Conservation (phyloP, 2,888 invertebrate species). For the Chrysolina americana region DNA sequence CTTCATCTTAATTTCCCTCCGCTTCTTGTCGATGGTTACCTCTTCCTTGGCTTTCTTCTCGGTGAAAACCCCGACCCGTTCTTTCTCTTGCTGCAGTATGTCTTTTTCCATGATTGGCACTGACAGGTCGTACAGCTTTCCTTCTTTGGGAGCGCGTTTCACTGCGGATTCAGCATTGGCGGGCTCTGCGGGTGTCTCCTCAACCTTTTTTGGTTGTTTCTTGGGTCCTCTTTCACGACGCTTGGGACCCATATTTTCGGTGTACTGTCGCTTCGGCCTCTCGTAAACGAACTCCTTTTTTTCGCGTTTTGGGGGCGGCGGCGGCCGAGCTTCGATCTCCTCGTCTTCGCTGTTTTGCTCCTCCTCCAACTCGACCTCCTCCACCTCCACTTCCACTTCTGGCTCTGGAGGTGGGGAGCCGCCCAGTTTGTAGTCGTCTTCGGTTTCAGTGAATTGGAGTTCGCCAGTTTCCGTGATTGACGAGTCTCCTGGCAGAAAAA, state of each 20-base stretch:
- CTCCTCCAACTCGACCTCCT: conserved; percentile 60
- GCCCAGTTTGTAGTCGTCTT: conserved; percentile 68
- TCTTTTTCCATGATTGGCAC: conserved; percentile 65
- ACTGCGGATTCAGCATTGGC: conserved; percentile 28
- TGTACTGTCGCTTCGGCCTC: conserved; percentile 63
- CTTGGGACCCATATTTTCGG: conserved; percentile 65
- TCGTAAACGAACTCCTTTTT: conserved; percentile 65
- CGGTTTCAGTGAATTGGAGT: conserved; percentile 66
- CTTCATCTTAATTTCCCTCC: conserved; percentile 62
- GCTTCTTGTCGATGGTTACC: conserved; percentile 63
- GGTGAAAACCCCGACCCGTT: conserved; percentile 64
- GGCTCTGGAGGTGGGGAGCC: conserved; percentile 54
- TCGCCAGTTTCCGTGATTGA: conserved; percentile 66
- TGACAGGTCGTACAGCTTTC: conserved; percentile 59
- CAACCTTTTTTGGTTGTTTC: conserved; percentile 50
- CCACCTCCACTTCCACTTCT: conserved; percentile 58
- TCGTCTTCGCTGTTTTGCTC: conserved; percentile 62
- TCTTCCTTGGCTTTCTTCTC: conserved; percentile 66
- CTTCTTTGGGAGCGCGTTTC: conserved; percentile 39
- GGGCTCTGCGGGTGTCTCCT: conserved; percentile 33
- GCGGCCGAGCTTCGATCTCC: conserved; percentile 56
- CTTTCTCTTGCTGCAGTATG: conserved; percentile 64
- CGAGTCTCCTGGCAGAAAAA: conserved; percentile 68
- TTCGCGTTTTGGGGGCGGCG: conserved; percentile 56
- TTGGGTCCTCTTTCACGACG: conserved; percentile 63